phyloP scores from a whole-genome alignment of 2,113 vertebrate species.

The Nanorana parkeri region DNA sequence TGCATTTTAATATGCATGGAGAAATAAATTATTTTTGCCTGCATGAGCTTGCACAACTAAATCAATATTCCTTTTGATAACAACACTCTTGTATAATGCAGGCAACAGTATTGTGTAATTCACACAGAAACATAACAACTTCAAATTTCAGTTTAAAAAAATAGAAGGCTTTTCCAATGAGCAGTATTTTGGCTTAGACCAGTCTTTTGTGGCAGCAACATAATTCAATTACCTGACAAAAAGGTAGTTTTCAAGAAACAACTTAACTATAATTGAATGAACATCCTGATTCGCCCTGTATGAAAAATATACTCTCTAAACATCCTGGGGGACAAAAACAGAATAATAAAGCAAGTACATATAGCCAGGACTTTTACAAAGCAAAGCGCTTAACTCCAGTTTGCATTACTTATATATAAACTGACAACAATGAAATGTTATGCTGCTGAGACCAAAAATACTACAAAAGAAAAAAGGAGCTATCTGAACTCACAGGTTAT shows the following conservation, averaged over 20 bases:
- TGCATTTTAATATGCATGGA: too few relatives aligned
- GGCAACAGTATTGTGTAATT: not conserved
- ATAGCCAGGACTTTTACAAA: not conserved
- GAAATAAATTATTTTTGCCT: too few relatives aligned
- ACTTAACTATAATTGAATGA: constrained; percentile 37
- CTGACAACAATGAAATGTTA: not conserved
- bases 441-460: not conserved
- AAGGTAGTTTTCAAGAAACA: constrained; percentile 28
- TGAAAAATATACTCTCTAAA: not conserved
- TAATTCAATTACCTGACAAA: constrained; percentile 34
- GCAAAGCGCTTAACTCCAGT: constrained; percentile 2
- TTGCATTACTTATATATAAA: not conserved
- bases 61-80: constrained; percentile 1
- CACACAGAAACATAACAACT: not conserved
- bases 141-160: not conserved
- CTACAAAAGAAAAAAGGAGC: too few relatives aligned
- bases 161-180: not conserved
- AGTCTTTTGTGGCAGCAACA: not conserved
- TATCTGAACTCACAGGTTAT: too few relatives aligned
- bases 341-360: constrained; percentile 27
- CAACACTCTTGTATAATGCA: not conserved
- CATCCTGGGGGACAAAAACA: constrained; percentile 17
- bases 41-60: not conserved
- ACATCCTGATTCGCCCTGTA: constrained; percentile 1
- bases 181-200: not conserved